A percentile compares a stretch with the other conserved stretches of the same genome.
phyloP scores from a whole-genome alignment of 1,140 invertebrate genomes.

The Musca vetustissima region DNA sequence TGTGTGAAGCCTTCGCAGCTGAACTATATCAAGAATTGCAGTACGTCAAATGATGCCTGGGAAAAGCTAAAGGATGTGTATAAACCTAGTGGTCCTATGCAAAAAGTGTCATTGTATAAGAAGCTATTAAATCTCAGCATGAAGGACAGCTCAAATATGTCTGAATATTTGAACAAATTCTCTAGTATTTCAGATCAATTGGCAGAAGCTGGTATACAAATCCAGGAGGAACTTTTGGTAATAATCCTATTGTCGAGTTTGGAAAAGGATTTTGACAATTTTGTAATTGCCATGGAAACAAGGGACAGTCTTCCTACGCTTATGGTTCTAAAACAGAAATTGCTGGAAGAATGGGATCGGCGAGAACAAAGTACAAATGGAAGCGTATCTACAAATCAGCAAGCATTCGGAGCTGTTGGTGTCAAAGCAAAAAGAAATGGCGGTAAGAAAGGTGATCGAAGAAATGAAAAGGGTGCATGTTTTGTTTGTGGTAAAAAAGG shows the following conservation, averaged over 20 bases:
- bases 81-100: conserved; percentile 13
- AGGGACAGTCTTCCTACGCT: conserved; percentile 1
- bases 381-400: conserved; percentile 28
- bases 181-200: conserved; percentile 7
- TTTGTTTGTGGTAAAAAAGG: not conserved
- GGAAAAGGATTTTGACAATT: conserved; percentile 21
- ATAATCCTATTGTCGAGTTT: conserved; percentile 25
- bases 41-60: conserved; percentile 1
- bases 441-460: conserved; percentile 25
- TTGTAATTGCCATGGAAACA: conserved; percentile 25
- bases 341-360: conserved; percentile 23
- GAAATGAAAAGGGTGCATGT: conserved; percentile 15
- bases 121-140: conserved; percentile 10
- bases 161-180: conserved; percentile 22
- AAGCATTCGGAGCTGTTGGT: conserved; percentile 26
- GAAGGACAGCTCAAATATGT: not conserved
- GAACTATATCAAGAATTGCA: conserved; percentile 9
- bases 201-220: conserved; percentile 17
- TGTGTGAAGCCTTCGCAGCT: conserved; percentile 20
- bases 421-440: conserved; percentile 24
- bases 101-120: conserved; percentile 21
- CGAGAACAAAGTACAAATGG: not conserved
- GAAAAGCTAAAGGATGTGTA: conserved; percentile 4
- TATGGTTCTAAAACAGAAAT: conserved; percentile 10
- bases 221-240: conserved; percentile 11